Base-by-base conservation (phyloP, 1,140 invertebrate genomes). In the Zaprionus camerounensis region DNA sequence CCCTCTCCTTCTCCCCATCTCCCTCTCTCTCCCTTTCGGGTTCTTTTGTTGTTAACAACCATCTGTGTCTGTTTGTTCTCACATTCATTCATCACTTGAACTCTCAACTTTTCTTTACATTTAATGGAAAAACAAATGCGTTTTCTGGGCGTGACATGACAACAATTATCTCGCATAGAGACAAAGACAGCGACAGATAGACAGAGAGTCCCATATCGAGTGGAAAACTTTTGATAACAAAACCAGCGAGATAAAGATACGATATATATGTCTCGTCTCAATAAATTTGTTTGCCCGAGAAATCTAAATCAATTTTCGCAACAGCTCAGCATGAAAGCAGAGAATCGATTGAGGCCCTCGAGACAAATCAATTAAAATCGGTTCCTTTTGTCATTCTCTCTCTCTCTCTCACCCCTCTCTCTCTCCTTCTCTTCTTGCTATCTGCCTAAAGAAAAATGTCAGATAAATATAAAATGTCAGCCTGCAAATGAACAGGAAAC, bases 361-460 rank as follows among this genome's bases (percentile, higher is more conserved):
- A 82, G 82, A 79, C 82, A 82, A 88, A 88, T 88, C 81, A 87
- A 88, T 90, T 87, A 87, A 90, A 73, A 53, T 15, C 9, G 61
- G 56, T 75, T 59, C 76, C 5, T 63, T 22, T 46, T 46, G 2
- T 7, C 38, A 41, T 24, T 24, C 46, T 49, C 24, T 44, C 15
- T 41, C 38, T 15, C 0, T 41, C 38, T 5, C 17, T 17, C 17
- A 2, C n/a, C 28, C 2, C 6, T 44, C 15, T 44, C 3, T 17
- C 41, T 20, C 53, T 55, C 31, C 34, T 62, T 63, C 34, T 65
- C 17, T 34, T 13, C 0, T 55, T 17, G 36, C 13, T 38, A 38
- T 38, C 13, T 59, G 13, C 38, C 44, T 44, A 36, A 61, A 17
- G 24, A 49, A 41, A 72, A 77, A 63, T 63, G 58, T 63, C 64